Base-by-base conservation (phyloP, 2,888 invertebrate genomes). In the Nebria salina region DNA sequence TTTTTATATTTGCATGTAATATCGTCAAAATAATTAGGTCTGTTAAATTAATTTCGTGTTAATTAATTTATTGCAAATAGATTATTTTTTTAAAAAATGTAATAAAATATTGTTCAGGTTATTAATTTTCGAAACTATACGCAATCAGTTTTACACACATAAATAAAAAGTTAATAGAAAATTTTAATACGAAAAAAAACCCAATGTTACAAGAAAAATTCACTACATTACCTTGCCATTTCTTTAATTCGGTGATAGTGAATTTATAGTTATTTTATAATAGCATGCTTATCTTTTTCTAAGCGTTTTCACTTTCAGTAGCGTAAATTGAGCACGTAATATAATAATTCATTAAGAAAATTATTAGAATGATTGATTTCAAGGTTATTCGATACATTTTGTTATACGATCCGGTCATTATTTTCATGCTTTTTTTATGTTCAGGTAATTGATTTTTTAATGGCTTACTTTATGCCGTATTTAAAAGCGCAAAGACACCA, bases 281-380 rank as follows among this genome's bases (percentile, higher is more conserved):
- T 54, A 11, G 54, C 54, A 54, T 1, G 54, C 54, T 54, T 54
- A 1, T 54, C 54, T 54, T 54, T 54, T 54, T 54, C 54, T 54
- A 54, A 54, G 54, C 54, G 54, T 54, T 54, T 54, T 54, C 54
- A 54, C 54, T 54, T 54, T 54, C 54, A 54, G 54, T 54, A 54
- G 13, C 7, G 54, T 54, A 54, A 8, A 54, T 54, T 54, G 54
- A 54, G 13, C 54, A 54, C 54, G 54, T 54, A 54, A 54, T 54
- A 54, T 54, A 54, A 54, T 54, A 13, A 11, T 54, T 54, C 54
- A 54, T 54, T 54, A 54, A 54, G 54, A 54, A 54, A 54, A 54
- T 54, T 54, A 54, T 54, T 11, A 54, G 54, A 54, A 7, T 54
- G 2, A 54, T 54, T 11, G 8, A 54, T 54, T 54, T 54, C 54